Percentiles rank a stretch among this genome's conserved stretches.
phyloP scores from a whole-genome alignment of 1,140 invertebrate species.

The Atta colombica region DNA sequence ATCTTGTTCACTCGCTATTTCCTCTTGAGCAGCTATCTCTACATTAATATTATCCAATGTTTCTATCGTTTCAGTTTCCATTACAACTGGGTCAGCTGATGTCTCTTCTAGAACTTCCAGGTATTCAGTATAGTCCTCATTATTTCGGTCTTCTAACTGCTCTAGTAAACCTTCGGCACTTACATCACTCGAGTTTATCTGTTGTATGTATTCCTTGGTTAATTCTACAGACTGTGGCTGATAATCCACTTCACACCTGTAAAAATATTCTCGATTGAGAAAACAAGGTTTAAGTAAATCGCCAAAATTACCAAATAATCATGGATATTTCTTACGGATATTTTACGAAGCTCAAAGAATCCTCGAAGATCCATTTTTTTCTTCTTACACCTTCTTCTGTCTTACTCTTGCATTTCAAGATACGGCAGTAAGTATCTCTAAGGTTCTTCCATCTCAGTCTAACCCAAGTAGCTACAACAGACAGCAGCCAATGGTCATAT shows the following conservation, averaged over 20 bases:
- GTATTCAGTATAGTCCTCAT: slow-evolving; percentile 84
- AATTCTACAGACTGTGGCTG: slow-evolving; percentile 81
- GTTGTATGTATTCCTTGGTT: slow-evolving; percentile 82
- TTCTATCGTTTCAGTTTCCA: slow-evolving; percentile 61
- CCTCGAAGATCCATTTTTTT: slow-evolving; percentile 86
- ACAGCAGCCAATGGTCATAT: not conserved
- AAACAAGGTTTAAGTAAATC: not conserved
- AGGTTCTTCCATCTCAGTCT: slow-evolving; percentile 85
- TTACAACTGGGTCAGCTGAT: slow-evolving; percentile 70
- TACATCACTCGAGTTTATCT: slow-evolving; percentile 79
- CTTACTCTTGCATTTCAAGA: slow-evolving; percentile 83
- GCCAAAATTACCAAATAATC: not conserved
- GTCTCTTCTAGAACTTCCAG: slow-evolving; percentile 81
- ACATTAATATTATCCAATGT: slow-evolving; percentile 51
- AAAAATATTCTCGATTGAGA: slow-evolving; percentile 27
- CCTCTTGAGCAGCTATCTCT: slow-evolving; percentile 5
- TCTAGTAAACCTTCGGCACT: slow-evolving; percentile 81
- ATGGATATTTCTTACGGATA: slow-evolving; percentile 80
- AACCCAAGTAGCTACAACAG: slow-evolving; percentile 79
- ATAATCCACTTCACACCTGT: slow-evolving; percentile 82
- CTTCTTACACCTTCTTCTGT: slow-evolving; percentile 80
- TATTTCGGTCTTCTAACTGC: slow-evolving; percentile 82
- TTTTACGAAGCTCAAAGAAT: slow-evolving; percentile 83
- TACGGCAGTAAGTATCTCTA: slow-evolving; percentile 82
- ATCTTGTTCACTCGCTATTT: slow-evolving; percentile 25